phyloP scores from a whole-genome alignment of 2,797 vertebrate genomes.

The Adelosebastes latens region DNA sequence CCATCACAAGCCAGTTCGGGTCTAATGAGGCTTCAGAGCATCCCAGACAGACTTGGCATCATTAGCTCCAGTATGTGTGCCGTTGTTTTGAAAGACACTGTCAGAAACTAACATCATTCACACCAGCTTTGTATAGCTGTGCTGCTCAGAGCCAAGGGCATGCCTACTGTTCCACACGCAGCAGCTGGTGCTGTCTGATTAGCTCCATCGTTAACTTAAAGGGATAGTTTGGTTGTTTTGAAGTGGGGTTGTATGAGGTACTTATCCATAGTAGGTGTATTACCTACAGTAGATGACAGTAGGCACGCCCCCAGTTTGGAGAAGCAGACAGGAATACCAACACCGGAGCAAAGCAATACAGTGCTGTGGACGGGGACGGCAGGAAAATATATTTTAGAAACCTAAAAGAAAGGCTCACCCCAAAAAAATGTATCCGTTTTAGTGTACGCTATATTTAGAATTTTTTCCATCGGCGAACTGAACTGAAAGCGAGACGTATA shows the following conservation, averaged over 20 bases:
- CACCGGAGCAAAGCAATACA: neutral
- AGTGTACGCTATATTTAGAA: no score
- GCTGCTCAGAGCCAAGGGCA: neutral
- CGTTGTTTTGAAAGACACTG: slow-evolving; percentile 9
- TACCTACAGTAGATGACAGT: neutral
- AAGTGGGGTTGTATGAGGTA: neutral
- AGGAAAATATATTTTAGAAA: neutral
- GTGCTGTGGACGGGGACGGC: no score
- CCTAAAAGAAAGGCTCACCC: no score
- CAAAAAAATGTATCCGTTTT: accelerated
- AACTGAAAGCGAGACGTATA: no score
- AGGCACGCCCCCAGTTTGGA: neutral
- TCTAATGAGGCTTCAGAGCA: slow-evolving; percentile 19
- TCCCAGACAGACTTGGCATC: slow-evolving; percentile 16
- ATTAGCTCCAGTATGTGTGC: slow-evolving; percentile 17
- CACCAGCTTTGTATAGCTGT: slow-evolving; percentile 13
- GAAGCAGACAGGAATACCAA: neutral
- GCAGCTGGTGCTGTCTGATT: slow-evolving; percentile 39
- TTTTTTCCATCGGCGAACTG: no score
- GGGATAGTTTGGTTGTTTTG: neutral
- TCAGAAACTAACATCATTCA: slow-evolving; percentile 25
- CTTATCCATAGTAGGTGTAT: neutral
- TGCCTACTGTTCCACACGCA: slow-evolving; percentile 22
- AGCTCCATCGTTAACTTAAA: slow-evolving; percentile 19
- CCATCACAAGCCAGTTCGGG: slow-evolving; percentile 10